phyloP scores from a whole-genome alignment of 2,888 invertebrate species.

The Aphidoletes aphidimyza region DNA sequence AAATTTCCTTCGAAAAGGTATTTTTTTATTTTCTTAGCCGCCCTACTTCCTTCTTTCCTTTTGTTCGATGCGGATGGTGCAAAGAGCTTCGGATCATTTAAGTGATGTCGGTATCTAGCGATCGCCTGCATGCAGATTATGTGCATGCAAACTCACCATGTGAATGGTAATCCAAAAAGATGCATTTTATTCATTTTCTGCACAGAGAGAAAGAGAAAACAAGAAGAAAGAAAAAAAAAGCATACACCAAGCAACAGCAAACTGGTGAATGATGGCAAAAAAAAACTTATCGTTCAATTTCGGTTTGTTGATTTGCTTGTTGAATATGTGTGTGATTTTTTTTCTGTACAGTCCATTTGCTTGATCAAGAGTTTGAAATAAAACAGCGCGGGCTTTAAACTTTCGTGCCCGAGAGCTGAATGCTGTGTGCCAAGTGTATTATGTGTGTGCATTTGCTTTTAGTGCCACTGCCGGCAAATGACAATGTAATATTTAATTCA shows the following conservation, averaged over 20 bases:
- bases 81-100: not conserved
- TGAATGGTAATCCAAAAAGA: constrained; percentile 40
- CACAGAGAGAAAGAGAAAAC: not conserved
- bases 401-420: not conserved
- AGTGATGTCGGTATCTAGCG: not conserved
- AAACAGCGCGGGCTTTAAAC: not conserved
- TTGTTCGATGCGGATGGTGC: constrained; percentile 13
- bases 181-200: constrained; percentile 21
- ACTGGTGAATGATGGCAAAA: constrained; percentile 14
- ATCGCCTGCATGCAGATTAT: constrained; percentile 19
- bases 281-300: not conserved
- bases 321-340: not conserved
- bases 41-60: constrained; percentile 2
- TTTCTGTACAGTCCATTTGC: constrained; percentile 29
- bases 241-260: not conserved
- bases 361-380: not conserved
- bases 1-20: not conserved
- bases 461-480: constrained; percentile 49
- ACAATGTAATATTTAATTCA: constrained; percentile 51
- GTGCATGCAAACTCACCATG: constrained; percentile 9
- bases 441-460: constrained; percentile 32
- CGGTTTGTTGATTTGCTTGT: not conserved
- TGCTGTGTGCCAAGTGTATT: constrained; percentile 31
- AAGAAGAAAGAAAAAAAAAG: not conserved
- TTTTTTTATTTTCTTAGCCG: not conserved